Conservation (phyloP, 1,140 invertebrate species). For the Drosophila rhopaloa region DNA sequence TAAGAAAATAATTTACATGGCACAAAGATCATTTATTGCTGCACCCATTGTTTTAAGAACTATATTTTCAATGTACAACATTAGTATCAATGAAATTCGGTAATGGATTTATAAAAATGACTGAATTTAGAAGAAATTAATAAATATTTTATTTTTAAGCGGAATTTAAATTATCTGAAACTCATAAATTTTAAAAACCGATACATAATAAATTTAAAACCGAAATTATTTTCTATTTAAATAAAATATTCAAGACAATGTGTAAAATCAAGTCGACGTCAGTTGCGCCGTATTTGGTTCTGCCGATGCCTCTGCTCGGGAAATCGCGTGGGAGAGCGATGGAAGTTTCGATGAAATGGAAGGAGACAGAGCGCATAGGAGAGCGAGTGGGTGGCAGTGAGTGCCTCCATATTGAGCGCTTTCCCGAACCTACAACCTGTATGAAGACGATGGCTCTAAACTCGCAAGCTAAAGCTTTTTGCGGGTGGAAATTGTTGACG, state of each 20-base stretch:
- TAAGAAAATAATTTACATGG: not conserved
- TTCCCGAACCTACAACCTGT: constrained; percentile 53
- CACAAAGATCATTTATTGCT: not conserved
- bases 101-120: too few species aligned
- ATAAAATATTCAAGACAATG: not conserved
- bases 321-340: constrained; percentile 42
- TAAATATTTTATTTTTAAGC: too few species aligned
- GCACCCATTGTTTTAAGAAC: too few species aligned
- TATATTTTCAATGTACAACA: too few species aligned
- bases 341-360: not conserved
- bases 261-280: not conserved
- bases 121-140: too few species aligned
- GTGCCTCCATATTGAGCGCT: constrained; percentile 16
- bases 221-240: not conserved
- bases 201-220: not conserved
- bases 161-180: too few species aligned
- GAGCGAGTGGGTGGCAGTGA: constrained; percentile 13
- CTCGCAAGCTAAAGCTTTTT: constrained; percentile 13
- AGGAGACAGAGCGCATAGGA: constrained; percentile 10
- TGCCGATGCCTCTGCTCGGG: not conserved
- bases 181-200: too few species aligned
- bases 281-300: not conserved
- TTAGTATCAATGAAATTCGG: too few species aligned
- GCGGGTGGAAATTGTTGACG: constrained; percentile 15
- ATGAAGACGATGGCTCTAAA: constrained; percentile 21